Evolutionary conservation across 1,140 invertebrate species (phyloP).

Genomic region (Vollenhovia emeryi): DNA sequence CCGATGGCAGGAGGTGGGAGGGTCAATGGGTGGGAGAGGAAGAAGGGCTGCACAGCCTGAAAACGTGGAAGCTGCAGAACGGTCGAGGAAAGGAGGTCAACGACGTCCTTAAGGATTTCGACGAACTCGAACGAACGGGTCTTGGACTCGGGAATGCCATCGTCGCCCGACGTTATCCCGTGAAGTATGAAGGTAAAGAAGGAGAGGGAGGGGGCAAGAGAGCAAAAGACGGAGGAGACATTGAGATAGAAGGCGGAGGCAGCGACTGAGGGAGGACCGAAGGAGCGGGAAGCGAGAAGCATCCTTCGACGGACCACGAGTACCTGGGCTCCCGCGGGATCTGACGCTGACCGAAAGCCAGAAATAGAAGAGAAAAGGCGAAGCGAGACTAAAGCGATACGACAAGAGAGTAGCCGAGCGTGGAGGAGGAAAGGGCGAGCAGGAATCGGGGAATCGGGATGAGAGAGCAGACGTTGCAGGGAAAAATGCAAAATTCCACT

Average conservation of each 20-base stretch:
- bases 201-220: slow-evolving; percentile 24
- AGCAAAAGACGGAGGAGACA: slow-evolving; percentile 55
- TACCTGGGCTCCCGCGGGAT: slow-evolving; percentile 73
- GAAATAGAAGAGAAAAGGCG: slow-evolving; percentile 68
- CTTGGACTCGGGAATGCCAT: slow-evolving; percentile 71
- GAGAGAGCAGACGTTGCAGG: slow-evolving; percentile 38
- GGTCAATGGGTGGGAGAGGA: neutral
- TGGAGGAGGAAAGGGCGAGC: slow-evolving; percentile 11
- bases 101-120: slow-evolving; percentile 82
- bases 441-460: slow-evolving; percentile 55
- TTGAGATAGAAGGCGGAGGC: slow-evolving; percentile 36
- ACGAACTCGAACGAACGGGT: slow-evolving; percentile 78
- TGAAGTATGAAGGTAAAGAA: slow-evolving; percentile 62
- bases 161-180: slow-evolving; percentile 76
- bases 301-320: slow-evolving; percentile 65
- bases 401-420: slow-evolving; percentile 36
- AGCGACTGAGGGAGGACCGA: neutral
- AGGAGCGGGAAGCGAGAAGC: slow-evolving; percentile 37
- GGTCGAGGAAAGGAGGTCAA: slow-evolving; percentile 79
- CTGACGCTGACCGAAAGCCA: slow-evolving; percentile 70
- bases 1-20: slow-evolving; percentile 7
- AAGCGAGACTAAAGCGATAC: slow-evolving; percentile 71
- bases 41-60: slow-evolving; percentile 24
- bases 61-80: slow-evolving; percentile 68
- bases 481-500: slow-evolving; percentile 53